phyloP scores from a whole-genome alignment of 2,797 vertebrate genomes.

The Eidolon dupreanum region DNA sequence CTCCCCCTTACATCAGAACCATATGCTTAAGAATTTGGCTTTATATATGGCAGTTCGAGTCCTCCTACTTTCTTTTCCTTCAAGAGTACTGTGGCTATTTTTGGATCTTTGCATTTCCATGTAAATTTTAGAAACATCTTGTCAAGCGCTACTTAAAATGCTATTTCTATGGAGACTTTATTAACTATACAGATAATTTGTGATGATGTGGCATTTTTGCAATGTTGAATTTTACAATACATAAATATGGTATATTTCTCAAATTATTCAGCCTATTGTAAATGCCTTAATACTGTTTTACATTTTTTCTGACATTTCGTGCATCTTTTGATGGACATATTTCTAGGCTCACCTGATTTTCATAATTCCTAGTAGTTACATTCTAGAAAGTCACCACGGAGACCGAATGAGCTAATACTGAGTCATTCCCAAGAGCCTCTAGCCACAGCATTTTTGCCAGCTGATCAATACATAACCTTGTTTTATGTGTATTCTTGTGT shows the following conservation, averaged over 20 bases:
- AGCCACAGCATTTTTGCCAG: not conserved
- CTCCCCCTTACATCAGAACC: slow-evolving; percentile 1
- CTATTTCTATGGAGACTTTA: not conserved
- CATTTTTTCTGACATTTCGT: not conserved
- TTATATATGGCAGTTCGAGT: not conserved
- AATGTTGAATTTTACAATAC: not conserved
- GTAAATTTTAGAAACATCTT: slow-evolving; percentile 54
- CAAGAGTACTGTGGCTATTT: slow-evolving; percentile 47
- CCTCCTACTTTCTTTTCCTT: slow-evolving; percentile 48
- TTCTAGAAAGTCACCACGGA: not conserved
- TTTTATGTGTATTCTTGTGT: not conserved
- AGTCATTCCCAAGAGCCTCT: not conserved
- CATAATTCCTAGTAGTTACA: not conserved
- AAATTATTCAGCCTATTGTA: not conserved
- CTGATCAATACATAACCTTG: not conserved
- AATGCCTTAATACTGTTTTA: not conserved
- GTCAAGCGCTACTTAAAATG: slow-evolving; percentile 17
- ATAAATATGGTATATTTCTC: not conserved
- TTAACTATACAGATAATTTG: not conserved
- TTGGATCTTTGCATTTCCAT: slow-evolving; percentile 43
- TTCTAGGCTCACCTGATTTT: not conserved
- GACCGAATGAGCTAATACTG: not conserved
- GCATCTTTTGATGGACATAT: not conserved
- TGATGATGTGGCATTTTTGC: not conserved
- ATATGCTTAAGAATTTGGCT: slow-evolving; percentile 43